Conservation (phyloP, 2,888 invertebrate genomes). For the Gisinianus flammeolus region DNA sequence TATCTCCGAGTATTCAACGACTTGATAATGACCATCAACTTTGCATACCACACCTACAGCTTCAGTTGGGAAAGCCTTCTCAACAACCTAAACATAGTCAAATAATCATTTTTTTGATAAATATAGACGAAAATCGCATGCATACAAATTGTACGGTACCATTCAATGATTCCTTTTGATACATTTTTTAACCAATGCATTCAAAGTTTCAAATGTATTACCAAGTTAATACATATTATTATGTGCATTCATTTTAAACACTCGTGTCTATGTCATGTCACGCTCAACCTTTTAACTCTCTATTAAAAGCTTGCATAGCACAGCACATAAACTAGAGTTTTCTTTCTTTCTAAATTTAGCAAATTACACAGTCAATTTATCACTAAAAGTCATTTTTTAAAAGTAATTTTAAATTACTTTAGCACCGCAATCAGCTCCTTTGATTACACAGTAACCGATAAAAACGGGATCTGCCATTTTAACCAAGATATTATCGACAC, state of each 20-base stretch:
- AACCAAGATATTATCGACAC: slow-evolving; percentile 97
- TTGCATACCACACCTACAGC: slow-evolving; percentile 95
- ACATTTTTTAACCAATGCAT: not conserved
- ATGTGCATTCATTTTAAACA: too few relatives aligned
- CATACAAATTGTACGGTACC: too few relatives aligned
- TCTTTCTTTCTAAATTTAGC: too few relatives aligned
- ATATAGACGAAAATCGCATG: slow-evolving; percentile 20
- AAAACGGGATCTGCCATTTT: slow-evolving; percentile 98
- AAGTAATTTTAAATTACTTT: slow-evolving; percentile 70
- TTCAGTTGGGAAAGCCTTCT: slow-evolving; percentile 88
- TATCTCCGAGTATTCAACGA: slow-evolving; percentile 97
- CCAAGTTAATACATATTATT: too few relatives aligned
- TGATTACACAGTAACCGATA: slow-evolving; percentile 88
- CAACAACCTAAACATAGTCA: slow-evolving; percentile 71
- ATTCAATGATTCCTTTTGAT: too few relatives aligned
- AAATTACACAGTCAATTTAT: too few relatives aligned
- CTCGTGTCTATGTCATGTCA: too few relatives aligned
- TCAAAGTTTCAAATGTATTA: not conserved
- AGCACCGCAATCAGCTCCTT: slow-evolving; percentile 91
- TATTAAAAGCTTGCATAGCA: too few relatives aligned
- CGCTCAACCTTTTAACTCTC: too few relatives aligned
- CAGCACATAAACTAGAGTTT: too few relatives aligned
- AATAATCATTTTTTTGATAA: too few relatives aligned
- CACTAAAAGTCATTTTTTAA: not conserved
- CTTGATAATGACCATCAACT: slow-evolving; percentile 87